Conservation (phyloP, 2,888 invertebrate genomes). For the Drosophila niveifrons region DNA sequence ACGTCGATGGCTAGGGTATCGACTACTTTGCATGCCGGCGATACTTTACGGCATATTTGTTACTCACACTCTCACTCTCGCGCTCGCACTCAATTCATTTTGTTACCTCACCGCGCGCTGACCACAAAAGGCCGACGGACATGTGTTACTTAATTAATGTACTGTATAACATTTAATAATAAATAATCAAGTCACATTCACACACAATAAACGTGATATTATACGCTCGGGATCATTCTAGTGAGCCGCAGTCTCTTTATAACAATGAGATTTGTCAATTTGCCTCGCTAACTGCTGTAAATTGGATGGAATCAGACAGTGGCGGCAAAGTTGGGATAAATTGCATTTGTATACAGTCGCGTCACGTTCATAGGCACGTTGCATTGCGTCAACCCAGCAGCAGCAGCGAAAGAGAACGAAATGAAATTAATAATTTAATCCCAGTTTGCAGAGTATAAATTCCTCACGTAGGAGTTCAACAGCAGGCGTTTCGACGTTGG, state of each 20-base stretch:
- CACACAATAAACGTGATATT: conserved; percentile 16
- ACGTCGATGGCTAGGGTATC: conserved; percentile 28
- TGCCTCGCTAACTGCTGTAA: conserved; percentile 38
- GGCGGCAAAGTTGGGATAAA: conserved; percentile 24
- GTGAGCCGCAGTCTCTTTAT: conserved; percentile 14
- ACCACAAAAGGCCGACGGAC: conserved; percentile 60
- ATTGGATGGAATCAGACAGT: conserved; percentile 48
- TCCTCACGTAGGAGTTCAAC: conserved; percentile 16
- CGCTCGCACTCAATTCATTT: conserved; percentile 40
- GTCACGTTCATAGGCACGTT: conserved; percentile 32
- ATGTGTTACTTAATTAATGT: conserved; percentile 69
- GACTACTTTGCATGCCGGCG: conserved; percentile 68
- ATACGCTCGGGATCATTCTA: conserved; percentile 36
- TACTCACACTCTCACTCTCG: conserved; percentile 18
- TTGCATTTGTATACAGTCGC: conserved; percentile 24
- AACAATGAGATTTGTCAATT: conserved; percentile 45
- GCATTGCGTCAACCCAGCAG: conserved; percentile 27
- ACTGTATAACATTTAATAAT: conserved; percentile 26
- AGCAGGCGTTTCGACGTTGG: neutral
- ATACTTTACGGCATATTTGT: conserved; percentile 49
- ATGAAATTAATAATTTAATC: conserved; percentile 38
- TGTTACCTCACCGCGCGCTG: conserved; percentile 56
- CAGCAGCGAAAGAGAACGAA: conserved; percentile 45
- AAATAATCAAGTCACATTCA: conserved; percentile 35
- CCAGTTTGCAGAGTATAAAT: conserved; percentile 24